phyloP scores from a whole-genome alignment of 2,797 vertebrate genomes.

The Sebastes nivosus region DNA sequence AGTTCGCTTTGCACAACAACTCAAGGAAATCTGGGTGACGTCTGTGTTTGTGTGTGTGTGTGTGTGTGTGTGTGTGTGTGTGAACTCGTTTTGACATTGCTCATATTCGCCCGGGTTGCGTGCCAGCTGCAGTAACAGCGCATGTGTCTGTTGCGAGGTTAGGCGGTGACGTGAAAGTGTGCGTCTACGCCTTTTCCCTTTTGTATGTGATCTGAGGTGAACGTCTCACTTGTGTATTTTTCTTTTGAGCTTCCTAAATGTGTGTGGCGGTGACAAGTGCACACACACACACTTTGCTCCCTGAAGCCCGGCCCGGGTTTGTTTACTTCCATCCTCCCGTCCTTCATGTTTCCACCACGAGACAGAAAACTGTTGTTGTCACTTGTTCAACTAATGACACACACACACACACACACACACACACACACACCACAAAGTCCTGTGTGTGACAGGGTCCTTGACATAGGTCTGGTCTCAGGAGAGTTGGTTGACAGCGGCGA shows the following conservation, averaged over 20 bases:
- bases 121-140: slow-evolving; percentile 35
- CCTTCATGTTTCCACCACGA: slow-evolving; percentile 46
- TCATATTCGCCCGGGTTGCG: slow-evolving; percentile 34
- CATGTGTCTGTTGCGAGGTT: slow-evolving; percentile 37
- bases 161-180: slow-evolving; percentile 21
- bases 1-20: slow-evolving; percentile 44
- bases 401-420: slow-evolving; percentile 18
- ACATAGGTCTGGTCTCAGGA: slow-evolving; percentile 57
- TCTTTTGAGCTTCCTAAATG: neutral
- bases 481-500: slow-evolving; percentile 47
- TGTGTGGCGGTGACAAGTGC: neutral
- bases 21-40: slow-evolving; percentile 12
- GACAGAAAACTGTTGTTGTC: slow-evolving; percentile 58
- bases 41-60: neutral
- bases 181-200: neutral
- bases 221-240: slow-evolving; percentile 2
- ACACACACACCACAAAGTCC: slow-evolving; percentile 19
- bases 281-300: slow-evolving; percentile 27
- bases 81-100: slow-evolving; percentile 51
- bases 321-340: slow-evolving; percentile 48
- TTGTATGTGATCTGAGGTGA: neutral
- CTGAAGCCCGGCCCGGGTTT: slow-evolving; percentile 28
- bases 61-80: slow-evolving; percentile 6
- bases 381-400: slow-evolving; percentile 59
- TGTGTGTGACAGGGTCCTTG: slow-evolving; percentile 49